phyloP scores from a whole-genome alignment of 1,140 invertebrate species.

The Rhynchophorus ferrugineus region DNA sequence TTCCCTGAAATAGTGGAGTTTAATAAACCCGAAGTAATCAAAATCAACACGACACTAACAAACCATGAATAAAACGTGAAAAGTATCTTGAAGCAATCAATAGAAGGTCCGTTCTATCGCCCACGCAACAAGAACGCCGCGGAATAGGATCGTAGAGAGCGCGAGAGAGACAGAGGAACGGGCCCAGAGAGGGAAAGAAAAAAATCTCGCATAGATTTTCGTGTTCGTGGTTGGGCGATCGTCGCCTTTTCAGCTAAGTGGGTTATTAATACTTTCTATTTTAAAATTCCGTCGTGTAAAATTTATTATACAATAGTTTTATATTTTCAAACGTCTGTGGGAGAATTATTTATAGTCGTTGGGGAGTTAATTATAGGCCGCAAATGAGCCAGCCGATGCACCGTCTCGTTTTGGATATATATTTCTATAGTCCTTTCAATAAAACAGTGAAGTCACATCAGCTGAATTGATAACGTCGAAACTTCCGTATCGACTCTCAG shows the following conservation, averaged over 20 bases:
- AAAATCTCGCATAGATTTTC: neutral
- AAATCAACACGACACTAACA: too few species aligned
- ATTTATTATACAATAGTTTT: slow-evolving; percentile 19
- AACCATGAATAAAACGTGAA: too few species aligned
- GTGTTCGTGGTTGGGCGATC: neutral
- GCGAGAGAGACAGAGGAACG: too few species aligned
- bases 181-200: too few species aligned
- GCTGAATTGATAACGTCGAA: too few species aligned
- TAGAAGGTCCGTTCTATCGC: neutral
- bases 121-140: neutral
- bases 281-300: slow-evolving; percentile 11
- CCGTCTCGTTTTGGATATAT: neutral
- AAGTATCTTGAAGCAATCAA: too few species aligned
- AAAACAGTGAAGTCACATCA: too few species aligned
- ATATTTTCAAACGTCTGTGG: slow-evolving; percentile 9
- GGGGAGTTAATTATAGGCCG: slow-evolving; percentile 13
- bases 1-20: too few species aligned
- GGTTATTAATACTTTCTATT: slow-evolving; percentile 22
- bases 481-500: too few species aligned
- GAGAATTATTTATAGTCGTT: slow-evolving; percentile 12
- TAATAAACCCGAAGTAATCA: too few species aligned
- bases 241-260: slow-evolving; percentile 5
- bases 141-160: too few species aligned
- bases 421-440: too few species aligned
- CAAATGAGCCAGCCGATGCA: neutral